Evolutionary conservation across 2,113 vertebrate species (phyloP).

Genomic region (Megaleporinus macrocephalus): DNA sequence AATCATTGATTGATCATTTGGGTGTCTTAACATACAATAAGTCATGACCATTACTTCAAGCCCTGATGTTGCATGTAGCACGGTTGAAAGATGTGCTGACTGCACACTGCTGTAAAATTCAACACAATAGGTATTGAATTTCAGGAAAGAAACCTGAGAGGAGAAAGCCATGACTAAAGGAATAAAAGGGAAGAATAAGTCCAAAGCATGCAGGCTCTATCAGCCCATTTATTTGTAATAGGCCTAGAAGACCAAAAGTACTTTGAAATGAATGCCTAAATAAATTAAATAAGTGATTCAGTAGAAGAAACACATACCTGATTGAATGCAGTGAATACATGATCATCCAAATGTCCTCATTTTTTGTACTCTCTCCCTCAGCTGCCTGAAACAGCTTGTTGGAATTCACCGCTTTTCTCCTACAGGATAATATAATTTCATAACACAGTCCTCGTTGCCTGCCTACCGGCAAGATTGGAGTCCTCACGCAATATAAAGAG

Average conservation of each 20-base stretch:
- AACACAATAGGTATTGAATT: constrained; percentile 10
- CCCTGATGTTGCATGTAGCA: not conserved
- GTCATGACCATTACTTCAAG: not conserved
- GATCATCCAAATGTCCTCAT: not conserved
- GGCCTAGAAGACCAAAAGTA: not conserved
- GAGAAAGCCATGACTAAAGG: not conserved
- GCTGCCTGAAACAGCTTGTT: too few species aligned
- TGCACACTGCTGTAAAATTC: not conserved
- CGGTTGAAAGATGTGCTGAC: constrained; percentile 5
- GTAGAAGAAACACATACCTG: not conserved
- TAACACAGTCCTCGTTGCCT: too few species aligned
- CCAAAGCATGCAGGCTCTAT: not conserved
- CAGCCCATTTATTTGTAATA: not conserved
- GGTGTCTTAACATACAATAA: not conserved
- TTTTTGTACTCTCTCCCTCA: not conserved
- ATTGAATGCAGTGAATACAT: not conserved
- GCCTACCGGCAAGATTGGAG: too few species aligned
- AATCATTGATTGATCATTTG: not conserved
- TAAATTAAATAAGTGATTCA: not conserved
- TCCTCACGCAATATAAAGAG: too few species aligned
- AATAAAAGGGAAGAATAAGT: not conserved
- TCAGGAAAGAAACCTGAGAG: not conserved
- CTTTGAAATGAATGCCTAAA: not conserved
- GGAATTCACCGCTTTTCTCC: too few species aligned
- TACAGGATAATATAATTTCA: too few species aligned